phyloP scores from a whole-genome alignment of 2,888 invertebrate genomes.

The Dimorphilus gyrociliatus region DNA sequence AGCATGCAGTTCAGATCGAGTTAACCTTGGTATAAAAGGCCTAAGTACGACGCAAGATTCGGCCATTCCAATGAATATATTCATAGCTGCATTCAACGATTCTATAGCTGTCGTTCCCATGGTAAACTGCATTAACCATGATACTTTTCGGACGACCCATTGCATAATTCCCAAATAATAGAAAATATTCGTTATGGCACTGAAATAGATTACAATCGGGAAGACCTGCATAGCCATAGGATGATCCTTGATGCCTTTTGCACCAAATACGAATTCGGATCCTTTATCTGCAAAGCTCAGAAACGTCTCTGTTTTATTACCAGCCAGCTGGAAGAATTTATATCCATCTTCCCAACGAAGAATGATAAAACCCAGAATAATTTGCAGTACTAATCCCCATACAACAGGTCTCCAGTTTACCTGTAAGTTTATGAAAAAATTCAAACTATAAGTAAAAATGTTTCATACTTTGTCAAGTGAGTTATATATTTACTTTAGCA shows the following conservation, averaged over 20 bases:
- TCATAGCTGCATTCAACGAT: constrained; percentile 74
- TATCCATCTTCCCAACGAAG: constrained; percentile 12
- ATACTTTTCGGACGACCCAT: constrained; percentile 58
- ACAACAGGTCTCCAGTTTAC: constrained; percentile 32
- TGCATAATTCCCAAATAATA: constrained; percentile 75
- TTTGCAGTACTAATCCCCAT: constrained; percentile 13
- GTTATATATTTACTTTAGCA: constrained; percentile 8
- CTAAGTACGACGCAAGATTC: constrained; percentile 19
- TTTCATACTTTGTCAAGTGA: too few species aligned
- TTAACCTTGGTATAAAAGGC: constrained; percentile 18
- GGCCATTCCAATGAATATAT: constrained; percentile 73
- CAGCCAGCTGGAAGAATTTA: constrained; percentile 10
- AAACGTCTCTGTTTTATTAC: constrained; percentile 11
- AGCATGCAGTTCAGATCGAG: constrained; percentile 39
- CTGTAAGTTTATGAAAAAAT: too few species aligned
- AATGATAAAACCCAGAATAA: constrained; percentile 11
- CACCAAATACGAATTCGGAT: constrained; percentile 13
- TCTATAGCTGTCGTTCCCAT: constrained; percentile 65
- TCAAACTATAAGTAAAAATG: too few species aligned
- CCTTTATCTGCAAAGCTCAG: constrained; percentile 13
- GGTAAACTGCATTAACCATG: constrained; percentile 48
- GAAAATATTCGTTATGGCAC: constrained; percentile 66
- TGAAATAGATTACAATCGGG: constrained; percentile 78
- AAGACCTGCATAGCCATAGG: constrained; percentile 41
- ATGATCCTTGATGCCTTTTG: constrained; percentile 5